Evolutionary conservation across 2,797 vertebrate species (phyloP), one percentile per base, ranked within the genome.

Genomic region (Vultur gryphus): DNA sequence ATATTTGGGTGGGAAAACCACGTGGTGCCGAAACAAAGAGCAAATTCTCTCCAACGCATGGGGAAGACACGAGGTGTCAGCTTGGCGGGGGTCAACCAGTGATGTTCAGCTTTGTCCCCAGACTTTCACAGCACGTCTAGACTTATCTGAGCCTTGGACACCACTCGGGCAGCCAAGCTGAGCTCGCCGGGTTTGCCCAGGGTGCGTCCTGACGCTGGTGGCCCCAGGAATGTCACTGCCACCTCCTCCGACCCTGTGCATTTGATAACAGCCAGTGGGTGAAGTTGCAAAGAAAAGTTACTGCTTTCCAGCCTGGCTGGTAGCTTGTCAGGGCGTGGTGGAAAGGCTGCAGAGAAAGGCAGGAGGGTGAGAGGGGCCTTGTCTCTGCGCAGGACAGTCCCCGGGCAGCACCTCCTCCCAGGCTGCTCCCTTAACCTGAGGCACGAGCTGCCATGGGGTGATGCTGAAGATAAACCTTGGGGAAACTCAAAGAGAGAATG

Each of bases 21-120:
- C 0, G 0, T 0, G 1, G 23, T 70, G 39, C 17, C 2, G 10
- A 66, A 93, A 92, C 14, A 57, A 70, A 49, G 48, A 81, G 21
- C 7, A 8, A 87, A 85, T 54, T 90, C 46, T 26, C 49, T 61
- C 23, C 35, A 71, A 12, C 0, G 0, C 11, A 8, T 1, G 5
- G 33, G 62, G 37, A 77, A 72, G 66, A 67, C 49, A 44, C 0
- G 0, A 90, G 24, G 10, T 25, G 12, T 21, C 28, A 7, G 3
- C 52, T 64, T 31, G 16, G 29, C 31, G 25, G 69, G 89, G 20
- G 51, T 64, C 41, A 41, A 16, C 25, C 15, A 41, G 13, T 13
- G 25, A 20, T 24, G 35, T 28, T 82, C 61, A 61, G 41, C 41
- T 95, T 71, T 79, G 44, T 52, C n/a, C 62, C 28, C 57, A 76